Base-by-base conservation (phyloP, 1,140 invertebrate genomes). In the Drosophila elegans region DNA sequence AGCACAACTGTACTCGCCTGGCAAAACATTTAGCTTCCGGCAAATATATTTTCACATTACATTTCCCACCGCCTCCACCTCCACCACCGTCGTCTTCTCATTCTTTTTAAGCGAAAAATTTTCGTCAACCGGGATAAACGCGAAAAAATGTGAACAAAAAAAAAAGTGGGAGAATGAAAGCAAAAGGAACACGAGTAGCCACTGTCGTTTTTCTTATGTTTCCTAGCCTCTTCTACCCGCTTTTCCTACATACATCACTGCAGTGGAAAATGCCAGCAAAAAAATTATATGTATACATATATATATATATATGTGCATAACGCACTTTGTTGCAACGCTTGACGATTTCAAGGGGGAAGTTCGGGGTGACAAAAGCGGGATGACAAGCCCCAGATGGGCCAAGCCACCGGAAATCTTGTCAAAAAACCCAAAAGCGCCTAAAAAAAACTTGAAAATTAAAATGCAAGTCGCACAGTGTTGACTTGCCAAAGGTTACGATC, bases 311-410 rank as follows among this genome's bases (percentile, higher is more conserved):
- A 52, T 44, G 53, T 71, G 39, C 11, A 41, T 41, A 68, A 86
- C 83, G 82, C 82, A 86, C 83, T 86, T 81, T 88, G 83, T 78
- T 86, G 82, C 82, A 88, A 79, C 82, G 84, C 75, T 73, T 86
- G 83, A 88, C 78, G 63, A 60, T 59, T 85, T 74, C 56, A 78
- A 54, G 63, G 63, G 59, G 63, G 39, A 45, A 71, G 12, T 49
- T 32, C 13, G 38, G 63, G 73, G 59, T 13, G 42, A 41, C 27
- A 42, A 39, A 29, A 57, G 49, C 13, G 16, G 54, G 16, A 39
- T 74, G 60, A 61, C 60, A 74, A 52, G 34, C 36, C 21, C 62
- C 69, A 72, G 69, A 73, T 67, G 69, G 53, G 32, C 27, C 61
- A 51, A 55, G 72, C 69, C 52, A 39, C 48, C 71, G 73, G 53